Percentiles rank a stretch among this genome's conserved stretches.
phyloP scores from a whole-genome alignment of 2,113 vertebrate genomes.

The Caretta caretta region DNA sequence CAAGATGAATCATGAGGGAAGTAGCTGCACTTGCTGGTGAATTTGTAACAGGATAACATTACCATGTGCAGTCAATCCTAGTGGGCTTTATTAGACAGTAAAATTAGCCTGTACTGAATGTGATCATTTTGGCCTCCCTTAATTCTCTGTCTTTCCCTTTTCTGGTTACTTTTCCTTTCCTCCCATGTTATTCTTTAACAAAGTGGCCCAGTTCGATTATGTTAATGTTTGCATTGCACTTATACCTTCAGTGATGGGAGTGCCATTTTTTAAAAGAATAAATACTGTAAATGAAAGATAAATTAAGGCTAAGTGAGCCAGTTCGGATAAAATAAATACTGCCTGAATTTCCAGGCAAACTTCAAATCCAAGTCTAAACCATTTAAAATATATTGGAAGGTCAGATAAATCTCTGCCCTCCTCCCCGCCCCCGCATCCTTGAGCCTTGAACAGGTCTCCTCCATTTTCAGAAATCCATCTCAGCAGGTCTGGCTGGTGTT shows the following conservation, averaged over 20 bases:
- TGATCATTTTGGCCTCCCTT: background rate
- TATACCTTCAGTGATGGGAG: background rate
- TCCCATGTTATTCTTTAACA: background rate
- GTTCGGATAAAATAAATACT: background rate
- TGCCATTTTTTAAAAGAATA: background rate
- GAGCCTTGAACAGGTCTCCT: background rate
- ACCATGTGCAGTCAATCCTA: background rate
- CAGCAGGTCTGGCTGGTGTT: background rate
- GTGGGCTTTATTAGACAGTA: background rate
- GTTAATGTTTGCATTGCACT: background rate
- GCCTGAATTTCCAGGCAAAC: background rate
- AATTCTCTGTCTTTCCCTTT: constrained; percentile 3
- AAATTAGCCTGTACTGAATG: background rate
- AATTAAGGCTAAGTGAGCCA: background rate
- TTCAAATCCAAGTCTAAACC: constrained; percentile 11
- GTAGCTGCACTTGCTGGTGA: background rate
- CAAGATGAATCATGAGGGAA: background rate
- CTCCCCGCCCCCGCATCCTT: background rate
- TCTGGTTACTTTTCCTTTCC: background rate
- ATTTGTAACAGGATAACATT: background rate
- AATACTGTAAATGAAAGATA: background rate
- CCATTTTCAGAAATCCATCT: background rate
- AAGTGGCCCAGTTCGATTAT: background rate
- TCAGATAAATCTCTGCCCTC: background rate
- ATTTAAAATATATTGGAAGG: background rate